phyloP scores from a whole-genome alignment of 2,888 invertebrate genomes.

The Andrena fulva region DNA sequence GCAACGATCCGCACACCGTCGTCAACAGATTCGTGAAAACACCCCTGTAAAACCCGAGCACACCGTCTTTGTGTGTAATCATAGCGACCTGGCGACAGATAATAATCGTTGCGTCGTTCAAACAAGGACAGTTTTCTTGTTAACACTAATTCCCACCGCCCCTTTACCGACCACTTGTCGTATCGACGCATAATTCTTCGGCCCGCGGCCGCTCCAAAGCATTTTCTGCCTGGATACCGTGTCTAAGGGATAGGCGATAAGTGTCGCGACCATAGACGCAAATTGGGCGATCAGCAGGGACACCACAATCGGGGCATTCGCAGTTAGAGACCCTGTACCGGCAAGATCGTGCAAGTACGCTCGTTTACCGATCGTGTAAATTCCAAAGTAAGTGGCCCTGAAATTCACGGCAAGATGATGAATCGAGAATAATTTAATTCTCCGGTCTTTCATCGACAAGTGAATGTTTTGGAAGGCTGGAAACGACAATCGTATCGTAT shows the following conservation, averaged over 20 bases:
- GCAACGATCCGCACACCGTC: constrained; percentile 31
- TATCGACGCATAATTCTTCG: neutral
- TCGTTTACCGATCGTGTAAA: constrained; percentile 26
- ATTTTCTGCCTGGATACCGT: constrained; percentile 54
- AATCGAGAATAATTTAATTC: no score
- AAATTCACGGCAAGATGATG: neutral
- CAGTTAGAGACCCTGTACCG: neutral
- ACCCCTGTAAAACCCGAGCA: constrained; percentile 44
- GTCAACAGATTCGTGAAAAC: constrained; percentile 46
- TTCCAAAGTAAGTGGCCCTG: constrained; percentile 45
- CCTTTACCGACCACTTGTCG: constrained; percentile 36
- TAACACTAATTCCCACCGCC: neutral
- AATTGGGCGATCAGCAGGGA: constrained; percentile 38
- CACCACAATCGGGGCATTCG: constrained; percentile 22
- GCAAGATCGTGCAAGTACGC: neutral
- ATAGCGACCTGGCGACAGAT: constrained; percentile 7
- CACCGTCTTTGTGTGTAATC: constrained; percentile 37
- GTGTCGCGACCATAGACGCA: constrained; percentile 12
- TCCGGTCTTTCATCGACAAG: no score
- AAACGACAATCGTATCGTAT: no score
- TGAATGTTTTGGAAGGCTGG: no score
- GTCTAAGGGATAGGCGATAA: constrained; percentile 55
- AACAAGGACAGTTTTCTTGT: neutral
- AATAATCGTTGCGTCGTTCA: neutral
- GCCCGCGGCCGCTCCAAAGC: constrained; percentile 47